Percentiles rank a stretch among this genome's conserved stretches.
Evolutionary conservation across 2,888 invertebrate genomes (phyloP).

Genomic region (Drosophila rubida): DNA sequence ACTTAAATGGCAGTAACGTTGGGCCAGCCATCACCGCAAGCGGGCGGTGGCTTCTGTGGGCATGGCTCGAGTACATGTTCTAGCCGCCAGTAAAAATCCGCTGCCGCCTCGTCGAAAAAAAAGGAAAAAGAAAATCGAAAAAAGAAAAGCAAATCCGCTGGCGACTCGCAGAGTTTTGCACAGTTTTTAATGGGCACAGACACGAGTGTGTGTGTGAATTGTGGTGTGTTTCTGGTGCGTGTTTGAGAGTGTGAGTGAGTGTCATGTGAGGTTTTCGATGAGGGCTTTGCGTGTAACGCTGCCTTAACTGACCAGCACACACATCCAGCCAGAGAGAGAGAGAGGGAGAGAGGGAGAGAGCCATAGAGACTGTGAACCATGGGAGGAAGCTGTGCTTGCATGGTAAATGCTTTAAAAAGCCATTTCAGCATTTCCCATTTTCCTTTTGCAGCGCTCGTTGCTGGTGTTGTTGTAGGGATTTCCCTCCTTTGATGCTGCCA

Average conservation of each 20-base stretch:
- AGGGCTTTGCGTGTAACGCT: conserved; percentile 46
- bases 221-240: conserved; percentile 21
- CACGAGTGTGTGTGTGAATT: conserved; percentile 28
- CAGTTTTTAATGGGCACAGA: conserved; percentile 66
- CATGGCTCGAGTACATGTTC: conserved; percentile 38
- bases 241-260: conserved; percentile 18
- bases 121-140: conserved; percentile 20
- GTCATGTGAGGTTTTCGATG: conserved; percentile 54
- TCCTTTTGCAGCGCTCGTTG: background rate
- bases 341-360: conserved; percentile 7
- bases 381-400: conserved; percentile 49
- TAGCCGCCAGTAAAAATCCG: conserved; percentile 44
- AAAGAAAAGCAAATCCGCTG: conserved; percentile 44
- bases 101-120: too few relatives aligned
- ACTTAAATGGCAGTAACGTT: conserved; percentile 61
- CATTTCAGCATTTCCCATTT: conserved; percentile 60
- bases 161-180: conserved; percentile 66
- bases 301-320: conserved; percentile 63
- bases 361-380: conserved; percentile 5
- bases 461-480: conserved; percentile 28
- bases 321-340: conserved; percentile 27
- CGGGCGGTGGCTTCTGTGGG: conserved; percentile 48
- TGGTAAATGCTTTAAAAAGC: conserved; percentile 72
- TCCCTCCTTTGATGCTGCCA: conserved; percentile 62
- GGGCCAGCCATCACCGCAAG: conserved; percentile 45